Percentiles rank a stretch among this genome's conserved stretches.
Conservation (phyloP, 2,888 invertebrate genomes). For the Deladenus siricidicola region DNA sequence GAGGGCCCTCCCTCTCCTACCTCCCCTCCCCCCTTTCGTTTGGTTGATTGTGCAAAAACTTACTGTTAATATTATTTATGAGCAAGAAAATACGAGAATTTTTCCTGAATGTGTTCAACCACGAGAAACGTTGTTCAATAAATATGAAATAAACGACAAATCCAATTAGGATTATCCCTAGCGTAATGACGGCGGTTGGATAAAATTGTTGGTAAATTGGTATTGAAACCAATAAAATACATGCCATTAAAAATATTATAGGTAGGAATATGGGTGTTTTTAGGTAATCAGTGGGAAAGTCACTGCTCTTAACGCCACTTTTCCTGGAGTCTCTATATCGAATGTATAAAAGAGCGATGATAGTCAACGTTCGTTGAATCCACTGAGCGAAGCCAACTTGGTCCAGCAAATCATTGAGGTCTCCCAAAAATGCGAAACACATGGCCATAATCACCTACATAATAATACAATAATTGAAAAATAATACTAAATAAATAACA, state of each 20-base stretch:
- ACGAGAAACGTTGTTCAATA: conserved; percentile 25
- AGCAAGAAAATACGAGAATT: too few relatives aligned
- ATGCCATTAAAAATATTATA: conserved; percentile 22
- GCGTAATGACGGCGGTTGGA: conserved; percentile 12
- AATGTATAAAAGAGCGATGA: conserved; percentile 46
- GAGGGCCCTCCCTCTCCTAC: too few relatives aligned
- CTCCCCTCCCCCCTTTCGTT: too few relatives aligned
- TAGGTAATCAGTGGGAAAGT: conserved; percentile 7
- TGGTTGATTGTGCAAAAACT: too few relatives aligned
- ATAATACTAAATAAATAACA: too few relatives aligned
- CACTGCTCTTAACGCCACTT: background rate
- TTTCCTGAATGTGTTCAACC: background rate
- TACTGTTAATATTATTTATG: too few relatives aligned
- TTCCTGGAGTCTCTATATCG: conserved; percentile 22
- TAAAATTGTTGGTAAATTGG: conserved; percentile 12
- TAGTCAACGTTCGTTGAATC: conserved; percentile 48
- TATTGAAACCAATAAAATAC: conserved; percentile 16
- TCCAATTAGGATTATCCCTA: conserved; percentile 31
- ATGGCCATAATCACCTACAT: conserved; percentile 32
- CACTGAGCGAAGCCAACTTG: conserved; percentile 49
- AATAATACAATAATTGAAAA: too few relatives aligned
- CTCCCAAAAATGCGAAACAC: conserved; percentile 38
- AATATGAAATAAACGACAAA: conserved; percentile 37
- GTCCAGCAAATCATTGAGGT: conserved; percentile 42
- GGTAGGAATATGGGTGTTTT: conserved; percentile 10